Evolutionary conservation across 2,888 invertebrate genomes (phyloP).

Genomic region (Troides helena): DNA sequence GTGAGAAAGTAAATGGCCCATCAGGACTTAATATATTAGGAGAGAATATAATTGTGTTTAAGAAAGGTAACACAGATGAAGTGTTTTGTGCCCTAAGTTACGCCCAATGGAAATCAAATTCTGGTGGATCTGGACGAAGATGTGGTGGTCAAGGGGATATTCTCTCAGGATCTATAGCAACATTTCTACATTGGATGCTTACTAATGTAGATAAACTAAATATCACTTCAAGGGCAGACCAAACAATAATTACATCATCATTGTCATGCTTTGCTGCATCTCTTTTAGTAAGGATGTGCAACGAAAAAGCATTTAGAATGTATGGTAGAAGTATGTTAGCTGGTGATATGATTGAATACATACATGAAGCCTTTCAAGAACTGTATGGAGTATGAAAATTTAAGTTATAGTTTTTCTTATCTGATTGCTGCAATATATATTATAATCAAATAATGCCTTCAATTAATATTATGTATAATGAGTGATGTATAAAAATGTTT

Average conservation of each 20-base stretch:
- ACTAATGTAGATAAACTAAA: slow-evolving; percentile 47
- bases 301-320: slow-evolving; percentile 87
- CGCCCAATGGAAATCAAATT: slow-evolving; percentile 76
- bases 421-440: no score
- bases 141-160: slow-evolving; percentile 99
- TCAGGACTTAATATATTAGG: slow-evolving; percentile 75
- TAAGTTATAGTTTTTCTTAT: no score
- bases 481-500: background rate
- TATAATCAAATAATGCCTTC: background rate
- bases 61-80: slow-evolving; percentile 88
- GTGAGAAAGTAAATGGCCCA: slow-evolving; percentile 75
- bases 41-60: slow-evolving; percentile 83
- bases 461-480: background rate
- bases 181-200: slow-evolving; percentile 91
- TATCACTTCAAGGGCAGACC: slow-evolving; percentile 44
- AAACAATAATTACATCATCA: slow-evolving; percentile 78
- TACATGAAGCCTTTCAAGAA: slow-evolving; percentile 86
- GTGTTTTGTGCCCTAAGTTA: slow-evolving; percentile 78
- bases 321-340: slow-evolving; percentile 92
- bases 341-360: slow-evolving; percentile 91
- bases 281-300: slow-evolving; percentile 89
- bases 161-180: slow-evolving; percentile 91
- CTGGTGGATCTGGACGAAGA: slow-evolving; percentile 91
- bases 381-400: slow-evolving; percentile 53
- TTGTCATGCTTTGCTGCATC: slow-evolving; percentile 92